Conservation (phyloP, 2,797 vertebrate species). For the Falco concolor region DNA sequence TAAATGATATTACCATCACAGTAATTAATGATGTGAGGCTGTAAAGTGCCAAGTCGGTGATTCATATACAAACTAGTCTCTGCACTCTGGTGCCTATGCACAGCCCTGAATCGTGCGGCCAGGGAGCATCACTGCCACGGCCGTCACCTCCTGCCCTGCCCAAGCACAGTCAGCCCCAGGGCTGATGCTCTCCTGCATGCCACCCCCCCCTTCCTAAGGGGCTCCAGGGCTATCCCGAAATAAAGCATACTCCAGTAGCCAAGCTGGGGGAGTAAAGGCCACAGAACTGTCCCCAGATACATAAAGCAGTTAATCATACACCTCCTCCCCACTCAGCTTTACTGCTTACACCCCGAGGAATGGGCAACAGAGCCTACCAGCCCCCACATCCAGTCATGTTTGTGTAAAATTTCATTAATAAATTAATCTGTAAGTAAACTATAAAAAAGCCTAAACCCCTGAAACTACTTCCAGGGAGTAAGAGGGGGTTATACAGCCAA, state of each 20-base stretch:
- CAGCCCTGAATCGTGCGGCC: neutral
- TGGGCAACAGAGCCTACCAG: accelerated
- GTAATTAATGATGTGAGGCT: neutral
- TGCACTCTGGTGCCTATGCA: neutral
- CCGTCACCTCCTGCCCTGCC: neutral
- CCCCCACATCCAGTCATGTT: neutral
- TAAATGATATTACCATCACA: neutral
- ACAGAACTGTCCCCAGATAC: neutral
- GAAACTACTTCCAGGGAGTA: neutral
- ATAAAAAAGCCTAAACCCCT: neutral
- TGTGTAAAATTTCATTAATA: neutral
- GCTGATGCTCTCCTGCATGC: neutral
- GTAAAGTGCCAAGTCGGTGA: neutral
- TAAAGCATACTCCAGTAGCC: neutral
- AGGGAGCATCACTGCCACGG: neutral
- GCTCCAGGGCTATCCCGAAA: neutral
- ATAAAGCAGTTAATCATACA: neutral
- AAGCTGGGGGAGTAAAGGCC: neutral
- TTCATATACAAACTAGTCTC: neutral
- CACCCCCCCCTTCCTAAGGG: neutral
- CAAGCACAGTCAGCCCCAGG: neutral
- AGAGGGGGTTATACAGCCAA: neutral
- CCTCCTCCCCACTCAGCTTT: neutral
- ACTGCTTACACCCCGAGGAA: neutral
- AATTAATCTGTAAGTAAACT: neutral